Evolutionary conservation across 2,797 vertebrate genomes (phyloP), one percentile per base, ranked within the genome.

Genomic region (Manis pentadactyla): DNA sequence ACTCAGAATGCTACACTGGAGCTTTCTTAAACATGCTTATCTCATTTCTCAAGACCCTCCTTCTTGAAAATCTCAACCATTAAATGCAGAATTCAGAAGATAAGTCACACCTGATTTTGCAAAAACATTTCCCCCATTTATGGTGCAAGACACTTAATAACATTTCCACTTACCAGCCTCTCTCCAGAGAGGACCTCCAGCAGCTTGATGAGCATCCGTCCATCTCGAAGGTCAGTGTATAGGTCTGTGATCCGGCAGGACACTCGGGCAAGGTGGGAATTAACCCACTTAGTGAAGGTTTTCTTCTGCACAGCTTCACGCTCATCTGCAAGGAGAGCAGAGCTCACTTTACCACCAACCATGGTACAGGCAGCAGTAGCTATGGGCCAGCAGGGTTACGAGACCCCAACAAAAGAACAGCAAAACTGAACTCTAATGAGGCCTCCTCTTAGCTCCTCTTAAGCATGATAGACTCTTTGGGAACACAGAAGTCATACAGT

Each of bases 131-230:
- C 42, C 42, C 55, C 51, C 25, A 46, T 10, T 25, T 17, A 37
- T 0, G 7, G 27, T 29, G 2, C 4, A 31, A 23, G 13, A 19
- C 7, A 49, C 3, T 1, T 37, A 61, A 61, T 51, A 93, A 0
- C 17, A 55, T 49, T 2, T 3, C 10, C 49, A 98, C 99, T 98
- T 96, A 99, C 99, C 98, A 99, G 99, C 90, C 98, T 99, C 97
- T 99, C 99, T 96, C 99, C 99, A 0, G 99, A 99, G 94, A 99
- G 99, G 66, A 99, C 99, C 97, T 99, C 99, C 98, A 99, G 98
- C 79, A 99, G 99, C 88, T 99, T 99, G 98, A 99, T 99, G 97
- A 99, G 99, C 99, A 99, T 99, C 95, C 99, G 99, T 77, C 99
- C 99, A 98, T 99, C 99, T 1, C 99, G 99, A 75, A 99, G 99